phyloP scores from a whole-genome alignment of 2,888 invertebrate species.

The Acanthosepion lycidas region DNA sequence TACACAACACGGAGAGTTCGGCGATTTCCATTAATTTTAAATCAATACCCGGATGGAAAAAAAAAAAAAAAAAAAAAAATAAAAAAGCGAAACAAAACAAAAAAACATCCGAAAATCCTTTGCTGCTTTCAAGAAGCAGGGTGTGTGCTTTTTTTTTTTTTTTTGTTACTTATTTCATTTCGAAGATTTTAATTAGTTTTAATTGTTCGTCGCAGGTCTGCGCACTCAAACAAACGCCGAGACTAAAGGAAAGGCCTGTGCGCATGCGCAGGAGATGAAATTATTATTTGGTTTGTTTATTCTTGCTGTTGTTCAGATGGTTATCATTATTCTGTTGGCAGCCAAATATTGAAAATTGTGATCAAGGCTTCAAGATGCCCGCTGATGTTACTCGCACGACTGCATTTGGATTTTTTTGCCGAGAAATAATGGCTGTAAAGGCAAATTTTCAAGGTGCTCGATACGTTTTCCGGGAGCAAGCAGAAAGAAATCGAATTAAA shows the following conservation, averaged over 20 bases:
- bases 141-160: not conserved
- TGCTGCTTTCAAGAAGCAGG: too few relatives aligned
- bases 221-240: not conserved
- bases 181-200: constrained; percentile 22
- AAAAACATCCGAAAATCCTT: too few relatives aligned
- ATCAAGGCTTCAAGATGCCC: not conserved
- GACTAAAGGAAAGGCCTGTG: not conserved
- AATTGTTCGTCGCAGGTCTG: constrained; percentile 1
- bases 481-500: not conserved
- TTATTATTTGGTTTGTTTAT: not conserved
- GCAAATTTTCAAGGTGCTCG: not conserved
- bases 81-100: too few relatives aligned
- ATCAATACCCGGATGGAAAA: too few relatives aligned
- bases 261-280: not conserved
- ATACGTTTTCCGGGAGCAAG: not conserved
- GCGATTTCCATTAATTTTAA: too few relatives aligned
- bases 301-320: not conserved
- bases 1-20: too few relatives aligned
- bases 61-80: too few relatives aligned
- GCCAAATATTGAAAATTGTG: not conserved
- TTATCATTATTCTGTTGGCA: not conserved
- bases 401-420: not conserved
- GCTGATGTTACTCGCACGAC: not conserved
- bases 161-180: not conserved
- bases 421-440: not conserved